Evolutionary conservation across 37 sponge, comb jelly and placozoan genomes (phyloP).

Genomic region (Mnemiopsis leidyi): DNA sequence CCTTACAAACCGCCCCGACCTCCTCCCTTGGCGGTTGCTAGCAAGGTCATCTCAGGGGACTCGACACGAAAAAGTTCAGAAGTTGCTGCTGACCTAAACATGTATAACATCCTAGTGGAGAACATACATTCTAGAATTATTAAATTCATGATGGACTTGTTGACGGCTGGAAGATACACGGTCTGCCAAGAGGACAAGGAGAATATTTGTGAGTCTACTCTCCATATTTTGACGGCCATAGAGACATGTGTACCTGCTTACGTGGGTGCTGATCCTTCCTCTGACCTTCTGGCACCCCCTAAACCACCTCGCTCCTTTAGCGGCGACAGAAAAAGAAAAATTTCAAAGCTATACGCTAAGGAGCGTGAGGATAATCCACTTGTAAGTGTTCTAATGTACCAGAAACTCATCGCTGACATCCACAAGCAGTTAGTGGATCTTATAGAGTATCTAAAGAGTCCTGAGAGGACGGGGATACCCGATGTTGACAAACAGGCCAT

Average conservation of each 20-base stretch:
- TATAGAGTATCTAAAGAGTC: not conserved
- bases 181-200: not conserved
- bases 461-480: not conserved
- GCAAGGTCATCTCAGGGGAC: not conserved
- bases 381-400: not conserved
- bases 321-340: not conserved
- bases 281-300: not conserved
- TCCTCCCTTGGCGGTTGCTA: not conserved
- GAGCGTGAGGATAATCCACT: slow-evolving; percentile 1
- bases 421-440: not conserved
- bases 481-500: not conserved
- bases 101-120: slow-evolving; percentile 60
- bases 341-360: slow-evolving; percentile 12
- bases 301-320: slow-evolving; percentile 32
- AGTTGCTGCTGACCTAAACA: slow-evolving; percentile 19
- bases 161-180: not conserved
- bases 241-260: not conserved
- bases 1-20: slow-evolving; percentile 28
- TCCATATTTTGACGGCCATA: not conserved
- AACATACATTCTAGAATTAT: not conserved
- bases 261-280: not conserved
- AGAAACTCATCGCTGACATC: not conserved
- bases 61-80: not conserved
- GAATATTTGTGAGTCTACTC: not conserved
- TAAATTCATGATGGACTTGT: slow-evolving; percentile 22